Evolutionary conservation across 2,888 invertebrate genomes (phyloP).

Genomic region (Coenonympha arcania): DNA sequence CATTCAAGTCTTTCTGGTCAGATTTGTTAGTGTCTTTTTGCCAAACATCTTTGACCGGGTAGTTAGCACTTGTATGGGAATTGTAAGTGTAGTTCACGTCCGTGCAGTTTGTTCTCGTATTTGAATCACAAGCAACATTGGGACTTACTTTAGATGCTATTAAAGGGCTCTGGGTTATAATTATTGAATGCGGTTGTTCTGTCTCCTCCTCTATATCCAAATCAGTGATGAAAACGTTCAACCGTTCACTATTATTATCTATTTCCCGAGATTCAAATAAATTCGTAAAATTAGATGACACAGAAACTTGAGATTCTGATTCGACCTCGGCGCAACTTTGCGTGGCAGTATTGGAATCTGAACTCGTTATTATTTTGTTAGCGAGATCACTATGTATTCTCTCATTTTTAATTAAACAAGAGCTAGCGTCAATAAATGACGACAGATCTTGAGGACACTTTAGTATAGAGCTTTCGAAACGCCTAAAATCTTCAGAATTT

Average conservation of each 20-base stretch:
- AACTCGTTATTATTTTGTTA: slow-evolving; percentile 10
- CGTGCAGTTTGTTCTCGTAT: slow-evolving; percentile 31
- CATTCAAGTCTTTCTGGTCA: slow-evolving; percentile 27
- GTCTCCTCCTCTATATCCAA: slow-evolving; percentile 57
- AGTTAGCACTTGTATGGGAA: slow-evolving; percentile 33
- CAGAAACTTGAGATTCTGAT: slow-evolving; percentile 40
- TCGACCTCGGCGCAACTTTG: slow-evolving; percentile 32
- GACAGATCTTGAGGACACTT: slow-evolving; percentile 56
- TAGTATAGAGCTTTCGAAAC: slow-evolving; percentile 50
- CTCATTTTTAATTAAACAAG: slow-evolving; percentile 48
- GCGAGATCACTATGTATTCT: slow-evolving; percentile 44
- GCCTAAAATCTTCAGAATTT: slow-evolving; percentile 52
- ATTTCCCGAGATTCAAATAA: slow-evolving; percentile 57
- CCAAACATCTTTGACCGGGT: slow-evolving; percentile 23
- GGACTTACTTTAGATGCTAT: slow-evolving; percentile 42
- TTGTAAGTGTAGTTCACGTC: slow-evolving; percentile 43
- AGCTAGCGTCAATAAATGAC: slow-evolving; percentile 50
- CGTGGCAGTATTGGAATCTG: slow-evolving; percentile 33
- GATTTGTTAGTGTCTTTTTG: slow-evolving; percentile 19
- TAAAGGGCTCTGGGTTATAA: slow-evolving; percentile 56
- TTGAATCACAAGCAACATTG: slow-evolving; percentile 43
- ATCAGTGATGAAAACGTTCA: slow-evolving; percentile 46
- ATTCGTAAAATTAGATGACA: slow-evolving; percentile 51
- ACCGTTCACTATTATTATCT: slow-evolving; percentile 42
- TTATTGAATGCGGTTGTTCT: slow-evolving; percentile 66